These are phyloP conservation scores for Hippocampus zosterae DNA, from an alignment of 2,113 vertebrate genomes.

Conservation along the genomic window DNA sequence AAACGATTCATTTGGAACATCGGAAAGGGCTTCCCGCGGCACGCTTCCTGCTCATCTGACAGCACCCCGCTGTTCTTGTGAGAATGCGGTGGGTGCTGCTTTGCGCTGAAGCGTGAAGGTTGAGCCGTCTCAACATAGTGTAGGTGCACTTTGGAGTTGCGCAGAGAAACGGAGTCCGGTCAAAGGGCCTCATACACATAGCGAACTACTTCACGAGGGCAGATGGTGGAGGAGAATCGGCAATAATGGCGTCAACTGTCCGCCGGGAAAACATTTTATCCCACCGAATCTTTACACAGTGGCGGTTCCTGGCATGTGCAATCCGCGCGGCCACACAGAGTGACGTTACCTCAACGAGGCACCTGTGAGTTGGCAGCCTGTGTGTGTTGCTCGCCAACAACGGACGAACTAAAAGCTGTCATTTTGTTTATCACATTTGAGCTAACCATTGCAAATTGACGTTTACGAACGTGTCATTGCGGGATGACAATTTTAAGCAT, in stretches of 20 bases:
- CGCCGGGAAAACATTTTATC: neutral
- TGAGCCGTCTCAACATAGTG: conserved; percentile 42
- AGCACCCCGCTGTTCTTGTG: conserved; percentile 44
- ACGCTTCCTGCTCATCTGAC: conserved; percentile 47
- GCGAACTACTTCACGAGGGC: conserved; percentile 37
- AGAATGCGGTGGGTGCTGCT: conserved; percentile 47
- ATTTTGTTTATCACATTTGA: no score
- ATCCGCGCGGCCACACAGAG: no score
- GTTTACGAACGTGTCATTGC: no score
- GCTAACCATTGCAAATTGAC: no score
- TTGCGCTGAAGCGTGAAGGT: conserved; percentile 40
- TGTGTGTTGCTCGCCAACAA: no score
- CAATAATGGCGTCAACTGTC: neutral
- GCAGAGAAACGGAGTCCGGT: conserved; percentile 35
- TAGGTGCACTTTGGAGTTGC: conserved; percentile 28
- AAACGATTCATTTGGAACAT: conserved; percentile 42
- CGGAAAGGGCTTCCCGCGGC: conserved; percentile 30
- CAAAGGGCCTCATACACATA: conserved; percentile 35
- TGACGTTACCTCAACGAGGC: no score
- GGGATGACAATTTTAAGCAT: no score
- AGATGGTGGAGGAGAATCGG: neutral
- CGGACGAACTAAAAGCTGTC: no score
- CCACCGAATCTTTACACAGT: no score
- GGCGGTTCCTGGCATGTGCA: no score
- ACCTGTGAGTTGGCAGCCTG: no score